Percentiles rank a stretch among this genome's conserved stretches.
phyloP scores from a whole-genome alignment of 1,140 invertebrate species.

The Leptopilina boulardi region DNA sequence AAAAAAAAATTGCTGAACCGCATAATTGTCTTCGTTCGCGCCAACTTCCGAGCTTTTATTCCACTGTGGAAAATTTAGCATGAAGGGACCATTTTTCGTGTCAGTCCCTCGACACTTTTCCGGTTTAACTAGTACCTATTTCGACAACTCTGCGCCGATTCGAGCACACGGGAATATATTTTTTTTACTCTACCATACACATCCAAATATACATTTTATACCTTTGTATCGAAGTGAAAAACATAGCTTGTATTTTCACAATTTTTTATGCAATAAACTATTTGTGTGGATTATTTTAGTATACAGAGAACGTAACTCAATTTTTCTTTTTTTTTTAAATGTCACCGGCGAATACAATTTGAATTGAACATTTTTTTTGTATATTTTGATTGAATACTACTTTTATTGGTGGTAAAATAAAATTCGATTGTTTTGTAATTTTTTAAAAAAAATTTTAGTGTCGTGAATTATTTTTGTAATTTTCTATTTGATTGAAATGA shows the following conservation, averaged over 20 bases:
- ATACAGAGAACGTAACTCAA: not conserved
- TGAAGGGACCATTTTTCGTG: conserved; percentile 29
- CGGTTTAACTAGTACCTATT: conserved; percentile 30
- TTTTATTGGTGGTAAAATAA: not conserved
- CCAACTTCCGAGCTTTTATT: conserved; percentile 33
- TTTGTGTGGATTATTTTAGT: not conserved
- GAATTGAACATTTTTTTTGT: not conserved
- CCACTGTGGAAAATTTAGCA: conserved; percentile 31
- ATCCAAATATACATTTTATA: conserved; percentile 3
- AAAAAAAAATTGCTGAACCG: conserved; percentile 28
- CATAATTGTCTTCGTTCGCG: conserved; percentile 29
- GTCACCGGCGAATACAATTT: not conserved
- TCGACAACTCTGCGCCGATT: not conserved
- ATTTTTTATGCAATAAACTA: not conserved
- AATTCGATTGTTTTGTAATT: not conserved
- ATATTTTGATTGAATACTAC: not conserved
- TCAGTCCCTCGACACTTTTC: conserved; percentile 28
- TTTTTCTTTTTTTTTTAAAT: not conserved
- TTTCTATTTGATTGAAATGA: too few relatives aligned
- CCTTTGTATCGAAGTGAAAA: conserved; percentile 8
- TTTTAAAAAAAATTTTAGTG: not conserved
- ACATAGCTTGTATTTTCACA: not conserved
- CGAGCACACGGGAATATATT: not conserved
- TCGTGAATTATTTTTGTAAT: too few relatives aligned
- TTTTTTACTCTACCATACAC: not conserved